Evolutionary conservation across 2,888 invertebrate species (phyloP).

Genomic region (Endomychus coccineus): DNA sequence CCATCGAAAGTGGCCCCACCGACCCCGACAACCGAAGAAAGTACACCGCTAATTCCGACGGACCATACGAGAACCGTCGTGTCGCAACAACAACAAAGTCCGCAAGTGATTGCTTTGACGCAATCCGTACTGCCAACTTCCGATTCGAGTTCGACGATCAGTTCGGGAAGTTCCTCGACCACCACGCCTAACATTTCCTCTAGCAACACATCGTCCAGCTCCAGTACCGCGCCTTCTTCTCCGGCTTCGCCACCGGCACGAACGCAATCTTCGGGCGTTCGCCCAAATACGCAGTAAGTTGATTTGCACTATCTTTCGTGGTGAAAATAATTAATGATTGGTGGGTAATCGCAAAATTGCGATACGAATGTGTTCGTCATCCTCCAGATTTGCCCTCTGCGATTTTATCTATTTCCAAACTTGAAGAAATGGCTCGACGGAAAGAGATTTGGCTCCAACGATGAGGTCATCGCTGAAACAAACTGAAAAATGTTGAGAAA

Average conservation of each 20-base stretch:
- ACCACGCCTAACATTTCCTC: conserved; percentile 65
- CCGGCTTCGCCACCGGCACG: conserved; percentile 56
- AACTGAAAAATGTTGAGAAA: no score
- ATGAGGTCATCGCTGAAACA: no score
- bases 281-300: no score
- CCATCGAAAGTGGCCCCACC: conserved; percentile 64
- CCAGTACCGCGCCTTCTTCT: conserved; percentile 66
- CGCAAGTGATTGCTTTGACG: conserved; percentile 38
- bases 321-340: no score
- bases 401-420: no score
- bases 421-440: no score
- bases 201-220: conserved; percentile 52
- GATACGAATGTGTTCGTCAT: no score
- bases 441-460: no score
- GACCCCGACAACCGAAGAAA: conserved; percentile 59
- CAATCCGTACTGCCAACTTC: conserved; percentile 49
- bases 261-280: no score
- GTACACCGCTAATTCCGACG: conserved; percentile 53
- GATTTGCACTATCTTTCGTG: no score
- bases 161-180: conserved; percentile 62
- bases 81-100: conserved; percentile 27
- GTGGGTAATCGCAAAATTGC: no score
- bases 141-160: conserved; percentile 64
- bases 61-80: conserved; percentile 47
- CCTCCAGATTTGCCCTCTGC: no score